Conservation (phyloP, 2,888 invertebrate species). For the Caenorhabditis angaria region DNA sequence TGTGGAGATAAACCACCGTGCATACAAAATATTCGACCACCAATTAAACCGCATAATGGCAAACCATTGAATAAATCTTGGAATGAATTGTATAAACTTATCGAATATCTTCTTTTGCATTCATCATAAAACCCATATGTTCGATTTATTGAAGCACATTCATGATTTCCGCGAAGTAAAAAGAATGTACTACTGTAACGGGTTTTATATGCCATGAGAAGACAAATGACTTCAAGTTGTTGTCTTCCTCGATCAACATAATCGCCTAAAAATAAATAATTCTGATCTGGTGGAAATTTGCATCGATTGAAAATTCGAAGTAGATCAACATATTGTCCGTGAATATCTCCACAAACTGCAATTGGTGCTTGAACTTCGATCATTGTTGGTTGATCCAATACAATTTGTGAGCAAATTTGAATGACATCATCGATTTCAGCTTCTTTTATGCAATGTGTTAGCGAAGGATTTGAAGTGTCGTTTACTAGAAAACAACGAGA, state of each 20-base stretch:
- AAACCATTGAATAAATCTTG: slow-evolving; percentile 46
- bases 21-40: slow-evolving; percentile 44
- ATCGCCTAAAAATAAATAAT: slow-evolving; percentile 54
- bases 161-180: slow-evolving; percentile 61
- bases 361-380: slow-evolving; percentile 42
- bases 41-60: slow-evolving; percentile 42
- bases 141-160: slow-evolving; percentile 49
- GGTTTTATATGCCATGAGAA: slow-evolving; percentile 39
- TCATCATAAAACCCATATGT: slow-evolving; percentile 61
- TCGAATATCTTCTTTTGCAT: slow-evolving; percentile 45
- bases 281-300: slow-evolving; percentile 48
- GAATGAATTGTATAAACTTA: slow-evolving; percentile 34
- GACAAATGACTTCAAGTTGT: slow-evolving; percentile 29
- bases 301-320: slow-evolving; percentile 54
- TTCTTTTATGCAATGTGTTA: slow-evolving; percentile 28
- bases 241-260: slow-evolving; percentile 44
- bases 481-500: slow-evolving; percentile 31
- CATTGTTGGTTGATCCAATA: slow-evolving; percentile 42
- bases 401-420: slow-evolving; percentile 18
- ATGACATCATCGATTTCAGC: slow-evolving; percentile 35
- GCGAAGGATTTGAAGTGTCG: slow-evolving; percentile 30
- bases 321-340: slow-evolving; percentile 51
- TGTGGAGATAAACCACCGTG: slow-evolving; percentile 40
- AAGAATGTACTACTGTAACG: slow-evolving; percentile 46
- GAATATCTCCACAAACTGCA: slow-evolving; percentile 46